Conservation (phyloP, 2,888 invertebrate genomes). For the Neoascia interrupta region DNA sequence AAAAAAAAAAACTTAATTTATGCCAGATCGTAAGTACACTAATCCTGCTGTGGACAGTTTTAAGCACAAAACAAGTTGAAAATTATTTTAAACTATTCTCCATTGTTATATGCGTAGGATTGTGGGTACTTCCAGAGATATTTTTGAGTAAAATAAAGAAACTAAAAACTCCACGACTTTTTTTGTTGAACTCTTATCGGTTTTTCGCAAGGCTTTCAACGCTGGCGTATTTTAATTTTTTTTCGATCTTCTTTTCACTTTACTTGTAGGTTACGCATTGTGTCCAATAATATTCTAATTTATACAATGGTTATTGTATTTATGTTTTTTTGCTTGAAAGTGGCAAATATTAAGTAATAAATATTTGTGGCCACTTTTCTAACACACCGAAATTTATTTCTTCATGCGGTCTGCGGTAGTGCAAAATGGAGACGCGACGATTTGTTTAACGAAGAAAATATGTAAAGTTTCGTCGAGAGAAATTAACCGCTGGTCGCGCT, state of each 20-base stretch:
- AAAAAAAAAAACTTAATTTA: constrained; percentile 13
- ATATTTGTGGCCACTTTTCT: constrained; percentile 58
- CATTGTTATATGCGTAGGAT: constrained; percentile 25
- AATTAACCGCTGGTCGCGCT: background rate
- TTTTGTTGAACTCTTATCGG: constrained; percentile 58
- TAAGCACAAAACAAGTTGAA: constrained; percentile 29
- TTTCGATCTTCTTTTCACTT: constrained; percentile 39
- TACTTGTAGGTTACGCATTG: constrained; percentile 24
- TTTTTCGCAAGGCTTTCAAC: constrained; percentile 57
- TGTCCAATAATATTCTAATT: background rate
- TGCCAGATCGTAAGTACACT: constrained; percentile 20
- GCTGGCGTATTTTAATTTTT: constrained; percentile 16
- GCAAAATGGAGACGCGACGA: constrained; percentile 75
- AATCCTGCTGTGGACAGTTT: constrained; percentile 8
- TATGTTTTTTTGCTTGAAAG: constrained; percentile 21
- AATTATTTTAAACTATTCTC: constrained; percentile 25
- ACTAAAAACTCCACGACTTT: constrained; percentile 41
- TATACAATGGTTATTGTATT: constrained; percentile 46
- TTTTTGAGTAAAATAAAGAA: constrained; percentile 26
- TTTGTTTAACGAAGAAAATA: constrained; percentile 61
- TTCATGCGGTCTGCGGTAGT: constrained; percentile 72
- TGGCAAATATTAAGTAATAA: constrained; percentile 43
- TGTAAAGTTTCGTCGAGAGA: constrained; percentile 29
- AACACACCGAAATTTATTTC: constrained; percentile 61
- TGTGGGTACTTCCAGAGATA: constrained; percentile 1